A percentile compares a stretch with the other conserved stretches of the same genome.
phyloP scores from a whole-genome alignment of 2,797 vertebrate species.

The Gadopsis marmoratus region DNA sequence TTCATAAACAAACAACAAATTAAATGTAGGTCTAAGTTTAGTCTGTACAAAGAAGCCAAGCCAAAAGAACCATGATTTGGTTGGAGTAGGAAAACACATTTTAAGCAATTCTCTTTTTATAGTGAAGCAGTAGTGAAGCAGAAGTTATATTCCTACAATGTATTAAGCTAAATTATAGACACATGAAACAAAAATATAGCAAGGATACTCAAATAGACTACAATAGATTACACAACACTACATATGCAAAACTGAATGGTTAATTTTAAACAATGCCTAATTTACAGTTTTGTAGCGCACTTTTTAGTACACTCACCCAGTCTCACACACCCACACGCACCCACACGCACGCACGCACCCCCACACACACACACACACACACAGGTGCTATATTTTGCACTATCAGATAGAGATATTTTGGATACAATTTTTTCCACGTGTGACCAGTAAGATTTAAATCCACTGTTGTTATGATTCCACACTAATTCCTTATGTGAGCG shows the following conservation, averaged over 20 bases:
- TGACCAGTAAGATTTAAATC: constrained; percentile 61
- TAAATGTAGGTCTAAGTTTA: constrained; percentile 79
- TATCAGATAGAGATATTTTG: constrained; percentile 68
- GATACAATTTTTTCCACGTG: constrained; percentile 59
- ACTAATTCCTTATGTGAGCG: constrained; percentile 68
- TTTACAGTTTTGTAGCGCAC: constrained; percentile 77
- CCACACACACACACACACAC: constrained; percentile 22
- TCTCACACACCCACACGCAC: constrained; percentile 20
- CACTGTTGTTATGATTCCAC: constrained; percentile 63
- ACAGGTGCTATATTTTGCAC: constrained; percentile 63
- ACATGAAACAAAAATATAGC: constrained; percentile 73
- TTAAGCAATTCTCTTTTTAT: constrained; percentile 75
- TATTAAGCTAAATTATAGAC: constrained; percentile 70
- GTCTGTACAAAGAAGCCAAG: constrained; percentile 86
- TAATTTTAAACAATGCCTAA: constrained; percentile 75
- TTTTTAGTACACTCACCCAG: constrained; percentile 35
- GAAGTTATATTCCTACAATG: constrained; percentile 78
- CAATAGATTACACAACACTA: constrained; percentile 82
- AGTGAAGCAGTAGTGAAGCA: constrained; percentile 79
- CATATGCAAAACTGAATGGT: constrained; percentile 74
- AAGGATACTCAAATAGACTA: constrained; percentile 80
- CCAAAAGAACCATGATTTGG: constrained; percentile 75
- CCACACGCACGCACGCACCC: constrained; percentile 12
- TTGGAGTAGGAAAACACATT: constrained; percentile 80
- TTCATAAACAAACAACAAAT: constrained; percentile 83